Evolutionary conservation across 92 coral and sea anemone genomes (phyloP).

Genomic region (Bergia puertoricense): DNA sequence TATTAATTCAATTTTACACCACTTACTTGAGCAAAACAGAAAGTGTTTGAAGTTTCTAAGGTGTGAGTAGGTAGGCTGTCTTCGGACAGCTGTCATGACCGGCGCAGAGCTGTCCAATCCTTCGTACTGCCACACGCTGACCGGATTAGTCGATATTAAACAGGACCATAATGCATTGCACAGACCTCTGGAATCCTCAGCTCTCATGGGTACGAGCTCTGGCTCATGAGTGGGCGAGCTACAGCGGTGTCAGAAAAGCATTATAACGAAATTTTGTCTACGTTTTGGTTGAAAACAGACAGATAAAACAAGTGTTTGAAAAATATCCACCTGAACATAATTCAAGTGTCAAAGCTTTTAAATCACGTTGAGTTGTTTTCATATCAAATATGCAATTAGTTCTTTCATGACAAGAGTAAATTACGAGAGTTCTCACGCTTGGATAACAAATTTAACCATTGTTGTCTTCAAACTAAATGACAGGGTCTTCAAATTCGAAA

Average conservation of each 20-base stretch:
- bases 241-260: neutral
- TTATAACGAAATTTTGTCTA: too few relatives aligned
- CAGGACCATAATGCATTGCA: slow-evolving; percentile 48
- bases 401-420: too few relatives aligned
- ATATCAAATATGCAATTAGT: too few relatives aligned
- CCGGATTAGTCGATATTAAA: slow-evolving; percentile 49
- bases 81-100: slow-evolving; percentile 52
- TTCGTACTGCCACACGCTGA: slow-evolving; percentile 70
- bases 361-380: too few relatives aligned
- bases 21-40: slow-evolving; percentile 68
- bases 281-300: neutral
- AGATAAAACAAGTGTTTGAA: too few relatives aligned
- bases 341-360: too few relatives aligned
- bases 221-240: slow-evolving; percentile 14
- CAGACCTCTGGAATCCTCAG: slow-evolving; percentile 8
- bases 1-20: neutral
- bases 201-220: neutral
- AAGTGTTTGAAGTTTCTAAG: slow-evolving; percentile 46
- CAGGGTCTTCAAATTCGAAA: too few relatives aligned
- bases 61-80: slow-evolving; percentile 69
- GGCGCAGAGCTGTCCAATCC: slow-evolving; percentile 46
- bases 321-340: neutral
- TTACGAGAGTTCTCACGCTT: too few relatives aligned
- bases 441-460: too few relatives aligned
- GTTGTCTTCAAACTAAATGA: too few relatives aligned